Evolutionary conservation across 1,140 invertebrate species (phyloP).

Genomic region (Lordiphosa clarofinis): DNA sequence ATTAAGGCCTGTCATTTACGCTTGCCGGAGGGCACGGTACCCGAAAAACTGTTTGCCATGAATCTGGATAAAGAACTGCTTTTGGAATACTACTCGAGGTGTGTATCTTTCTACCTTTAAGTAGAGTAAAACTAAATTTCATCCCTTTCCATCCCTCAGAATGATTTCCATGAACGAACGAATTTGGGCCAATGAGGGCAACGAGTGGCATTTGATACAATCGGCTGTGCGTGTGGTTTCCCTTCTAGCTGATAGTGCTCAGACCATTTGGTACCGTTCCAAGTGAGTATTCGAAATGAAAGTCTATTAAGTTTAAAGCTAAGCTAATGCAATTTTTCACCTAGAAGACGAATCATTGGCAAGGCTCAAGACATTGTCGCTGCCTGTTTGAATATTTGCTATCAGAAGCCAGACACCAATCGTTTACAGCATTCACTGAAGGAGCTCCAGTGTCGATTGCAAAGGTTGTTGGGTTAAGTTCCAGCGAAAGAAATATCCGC

Average conservation of each 20-base stretch:
- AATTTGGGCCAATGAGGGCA: slow-evolving; percentile 87
- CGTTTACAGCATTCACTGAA: slow-evolving; percentile 69
- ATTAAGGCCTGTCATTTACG: slow-evolving; percentile 86
- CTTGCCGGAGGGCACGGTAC: slow-evolving; percentile 85
- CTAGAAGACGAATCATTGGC: slow-evolving; percentile 82
- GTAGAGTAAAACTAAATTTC: too few species aligned
- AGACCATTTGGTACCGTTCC: slow-evolving; percentile 55
- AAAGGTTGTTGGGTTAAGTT: slow-evolving; percentile 54
- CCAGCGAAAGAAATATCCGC: not conserved
- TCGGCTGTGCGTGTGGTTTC: slow-evolving; percentile 85
- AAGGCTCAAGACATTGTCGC: slow-evolving; percentile 85
- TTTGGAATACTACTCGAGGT: slow-evolving; percentile 86
- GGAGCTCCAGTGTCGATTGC: slow-evolving; percentile 76
- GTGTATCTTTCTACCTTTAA: slow-evolving; percentile 64
- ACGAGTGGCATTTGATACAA: slow-evolving; percentile 88
- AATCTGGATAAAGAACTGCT: slow-evolving; percentile 86
- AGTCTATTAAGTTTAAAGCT: slow-evolving; percentile 1
- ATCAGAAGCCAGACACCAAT: slow-evolving; percentile 84
- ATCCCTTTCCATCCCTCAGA: slow-evolving; percentile 71
- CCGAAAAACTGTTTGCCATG: slow-evolving; percentile 85
- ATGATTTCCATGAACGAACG: slow-evolving; percentile 87
- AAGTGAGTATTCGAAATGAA: slow-evolving; percentile 44
- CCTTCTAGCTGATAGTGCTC: slow-evolving; percentile 80
- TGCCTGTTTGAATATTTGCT: slow-evolving; percentile 84
- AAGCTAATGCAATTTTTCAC: slow-evolving; percentile 15